Percentiles rank a stretch among this genome's conserved stretches.
Conservation (phyloP, 2,797 vertebrate species). For the Hippopotamyrus pictus region DNA sequence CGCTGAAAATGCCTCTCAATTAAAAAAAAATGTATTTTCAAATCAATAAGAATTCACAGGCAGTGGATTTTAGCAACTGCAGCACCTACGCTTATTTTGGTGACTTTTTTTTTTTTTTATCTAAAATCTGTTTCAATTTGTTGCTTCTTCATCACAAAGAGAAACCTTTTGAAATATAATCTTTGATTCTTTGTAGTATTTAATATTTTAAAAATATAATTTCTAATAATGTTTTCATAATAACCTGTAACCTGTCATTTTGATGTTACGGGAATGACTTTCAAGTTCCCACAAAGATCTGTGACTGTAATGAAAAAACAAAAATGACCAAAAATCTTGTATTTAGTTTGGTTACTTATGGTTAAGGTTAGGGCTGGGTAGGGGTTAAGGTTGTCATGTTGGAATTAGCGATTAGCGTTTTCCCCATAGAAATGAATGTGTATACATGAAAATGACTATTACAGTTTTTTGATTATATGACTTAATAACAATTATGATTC, state of each 20-base stretch:
- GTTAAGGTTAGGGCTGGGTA: background rate
- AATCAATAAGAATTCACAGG: background rate
- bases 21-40: background rate
- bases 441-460: background rate
- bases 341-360: background rate
- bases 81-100: background rate
- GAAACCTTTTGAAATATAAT: background rate
- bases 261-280: background rate
- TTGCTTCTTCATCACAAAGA: background rate
- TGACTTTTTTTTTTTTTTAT: background rate
- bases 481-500: background rate
- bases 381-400: background rate
- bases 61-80: background rate
- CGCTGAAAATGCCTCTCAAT: background rate
- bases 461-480: background rate
- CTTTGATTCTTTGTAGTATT: background rate
- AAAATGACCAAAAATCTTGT: background rate
- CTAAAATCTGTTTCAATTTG: background rate
- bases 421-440: background rate
- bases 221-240: background rate
- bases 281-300: background rate
- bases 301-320: background rate
- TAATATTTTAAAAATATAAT: background rate
- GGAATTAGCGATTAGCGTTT: background rate
- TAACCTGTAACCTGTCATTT: background rate